A percentile compares a stretch with the other conserved stretches of the same genome.
Conservation (phyloP, 2,888 invertebrate species). For the Heteromyza rotundicornis region DNA sequence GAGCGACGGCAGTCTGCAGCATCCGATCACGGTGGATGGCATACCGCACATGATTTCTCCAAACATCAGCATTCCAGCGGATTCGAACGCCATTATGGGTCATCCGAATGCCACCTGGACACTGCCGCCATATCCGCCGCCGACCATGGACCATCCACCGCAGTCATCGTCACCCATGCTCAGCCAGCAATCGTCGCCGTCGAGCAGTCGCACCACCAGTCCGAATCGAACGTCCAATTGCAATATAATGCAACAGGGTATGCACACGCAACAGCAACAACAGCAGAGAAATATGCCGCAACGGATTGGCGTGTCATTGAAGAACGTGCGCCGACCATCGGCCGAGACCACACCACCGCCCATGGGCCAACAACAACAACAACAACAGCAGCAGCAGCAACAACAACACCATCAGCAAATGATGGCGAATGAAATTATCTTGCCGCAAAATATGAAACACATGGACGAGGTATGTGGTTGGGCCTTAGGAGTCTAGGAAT, state of each 20-base stretch:
- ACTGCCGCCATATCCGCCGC: conserved; percentile 45
- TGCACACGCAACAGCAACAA: conserved; percentile 39
- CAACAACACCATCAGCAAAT: conserved; percentile 36
- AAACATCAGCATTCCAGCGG: conserved; percentile 61
- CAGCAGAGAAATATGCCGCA: conserved; percentile 49
- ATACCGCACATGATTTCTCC: conserved; percentile 59
- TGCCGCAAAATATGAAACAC: conserved; percentile 51
- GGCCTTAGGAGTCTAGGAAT: background rate
- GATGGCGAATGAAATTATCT: conserved; percentile 44
- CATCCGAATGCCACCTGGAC: conserved; percentile 53
- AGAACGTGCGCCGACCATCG: conserved; percentile 58
- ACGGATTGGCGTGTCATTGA: conserved; percentile 46
- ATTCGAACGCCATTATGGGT: conserved; percentile 47
- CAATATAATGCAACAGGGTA: conserved; percentile 38
- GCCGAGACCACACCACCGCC: conserved; percentile 61
- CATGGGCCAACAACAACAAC: conserved; percentile 35
- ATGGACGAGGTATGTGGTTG: conserved; percentile 55
- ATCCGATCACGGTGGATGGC: conserved; percentile 54
- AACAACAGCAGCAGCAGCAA: conserved; percentile 34
- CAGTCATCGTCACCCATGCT: conserved; percentile 74
- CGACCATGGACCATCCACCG: conserved; percentile 61
- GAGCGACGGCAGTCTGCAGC: conserved; percentile 48
- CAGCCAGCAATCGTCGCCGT: conserved; percentile 77
- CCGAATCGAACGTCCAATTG: conserved; percentile 64
- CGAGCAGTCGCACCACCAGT: conserved; percentile 76